phyloP scores from a whole-genome alignment of 2,797 vertebrate genomes.

The Lagodon rhomboides region DNA sequence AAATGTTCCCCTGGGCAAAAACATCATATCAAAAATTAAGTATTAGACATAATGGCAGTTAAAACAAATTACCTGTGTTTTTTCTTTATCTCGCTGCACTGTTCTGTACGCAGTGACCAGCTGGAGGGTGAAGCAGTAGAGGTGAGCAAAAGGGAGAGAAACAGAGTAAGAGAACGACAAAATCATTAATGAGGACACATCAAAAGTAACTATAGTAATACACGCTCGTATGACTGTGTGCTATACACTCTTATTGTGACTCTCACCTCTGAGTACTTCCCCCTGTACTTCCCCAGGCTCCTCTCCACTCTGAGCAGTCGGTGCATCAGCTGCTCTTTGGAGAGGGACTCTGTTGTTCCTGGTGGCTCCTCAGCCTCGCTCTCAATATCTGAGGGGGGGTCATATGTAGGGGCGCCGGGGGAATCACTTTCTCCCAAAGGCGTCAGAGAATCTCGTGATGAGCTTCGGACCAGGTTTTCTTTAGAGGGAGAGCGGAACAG shows the following conservation, averaged over 20 bases:
- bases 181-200: not conserved
- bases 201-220: not conserved
- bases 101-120: conserved; percentile 92
- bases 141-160: not conserved
- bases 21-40: not conserved
- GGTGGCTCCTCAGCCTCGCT: conserved; percentile 92
- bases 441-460: conserved; percentile 93
- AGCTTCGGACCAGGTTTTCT: conserved; percentile 90
- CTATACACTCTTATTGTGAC: not conserved
- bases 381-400: conserved; percentile 94
- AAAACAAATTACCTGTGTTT: conserved; percentile 90
- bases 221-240: not conserved
- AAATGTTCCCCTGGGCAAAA: not conserved
- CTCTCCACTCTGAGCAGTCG: conserved; percentile 89
- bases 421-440: conserved; percentile 84
- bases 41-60: not conserved
- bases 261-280: conserved; percentile 94
- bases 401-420: conserved; percentile 76
- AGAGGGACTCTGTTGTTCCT: conserved; percentile 85
- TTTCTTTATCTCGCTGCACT: conserved; percentile 95
- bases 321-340: conserved; percentile 92
- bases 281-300: conserved; percentile 91
- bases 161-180: not conserved
- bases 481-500: conserved; percentile 92
- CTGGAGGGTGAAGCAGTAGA: conserved; percentile 77